Evolutionary conservation across 2,797 vertebrate genomes (phyloP), one percentile per base, ranked within the genome.

Genomic region (Tokudaia tokunoshimensis): DNA sequence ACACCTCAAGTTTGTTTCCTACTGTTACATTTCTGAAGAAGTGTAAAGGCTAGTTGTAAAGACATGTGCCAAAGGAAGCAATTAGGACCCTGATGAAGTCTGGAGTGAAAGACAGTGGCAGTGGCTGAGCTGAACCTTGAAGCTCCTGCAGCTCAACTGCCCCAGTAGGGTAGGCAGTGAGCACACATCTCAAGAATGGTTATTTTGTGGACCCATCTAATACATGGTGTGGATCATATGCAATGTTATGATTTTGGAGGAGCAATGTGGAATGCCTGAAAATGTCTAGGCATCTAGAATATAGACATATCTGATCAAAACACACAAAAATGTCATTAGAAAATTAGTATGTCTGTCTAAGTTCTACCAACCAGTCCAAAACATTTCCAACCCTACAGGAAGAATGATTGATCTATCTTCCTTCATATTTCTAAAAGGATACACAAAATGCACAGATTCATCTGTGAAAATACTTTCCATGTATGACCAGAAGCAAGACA

Each of bases 131-230:
- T 99, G 99, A 95, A 99, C 99, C 11, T 92, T 98, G n/a, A 99
- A 98, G 2, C 99, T 75, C 98, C 98, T 99, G 67, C 99, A 99
- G 91, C 85, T 59, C 98, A 97, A 37, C 91, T 96, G 44, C 14
- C 75, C 99, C 0, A 96, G 99, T 98, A 86, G 99, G 99, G 50
- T 98, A 99, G 99, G 99, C 94, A 99, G 99, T 97, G 99, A 99
- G 98, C 99, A 99, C 96, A 99, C 99, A 10, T 89, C 99, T 84
- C 99, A 99, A 94, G 99, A 99, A 70, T 99, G 99, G 99, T 99
- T 99, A 99, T 98, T 99, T 99, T 31, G 99, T 99, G 99, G 99
- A 99, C 52, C 99, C 99, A 94, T 99, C 99, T 2, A 99, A 99
- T 98, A 99, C 99, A 99, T 99, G 99, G 1, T 99, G 99, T 97